phyloP scores from a whole-genome alignment of 2,888 invertebrate genomes.

The Rhamnusium bicolor region DNA sequence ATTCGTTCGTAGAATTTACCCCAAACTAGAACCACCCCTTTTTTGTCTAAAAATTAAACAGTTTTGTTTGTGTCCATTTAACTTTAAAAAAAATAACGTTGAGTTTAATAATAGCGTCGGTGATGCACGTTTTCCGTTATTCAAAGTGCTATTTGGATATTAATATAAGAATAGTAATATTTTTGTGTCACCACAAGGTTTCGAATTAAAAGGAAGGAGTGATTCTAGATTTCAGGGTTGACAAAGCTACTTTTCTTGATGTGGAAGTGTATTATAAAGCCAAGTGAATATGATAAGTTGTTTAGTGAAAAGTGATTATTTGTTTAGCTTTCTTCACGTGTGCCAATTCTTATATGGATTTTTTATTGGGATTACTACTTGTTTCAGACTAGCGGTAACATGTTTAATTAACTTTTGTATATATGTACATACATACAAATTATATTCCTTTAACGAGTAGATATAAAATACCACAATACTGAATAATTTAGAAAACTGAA shows the following conservation, averaged over 20 bases:
- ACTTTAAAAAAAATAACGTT: not conserved
- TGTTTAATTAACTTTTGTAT: conserved; percentile 12
- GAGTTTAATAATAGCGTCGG: too few species aligned
- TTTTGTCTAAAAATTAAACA: not conserved
- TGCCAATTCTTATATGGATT: conserved; percentile 21
- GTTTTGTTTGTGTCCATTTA: not conserved
- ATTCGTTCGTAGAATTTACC: not conserved
- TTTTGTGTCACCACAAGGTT: too few species aligned
- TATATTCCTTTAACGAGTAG: not conserved
- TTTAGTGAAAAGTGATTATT: conserved; percentile 29
- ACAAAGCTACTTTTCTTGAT: not conserved
- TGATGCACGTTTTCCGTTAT: too few species aligned
- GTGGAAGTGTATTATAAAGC: conserved; percentile 27
- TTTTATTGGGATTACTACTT: conserved; percentile 27
- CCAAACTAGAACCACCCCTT: not conserved
- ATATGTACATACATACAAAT: conserved; percentile 17
- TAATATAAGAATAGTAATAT: too few species aligned
- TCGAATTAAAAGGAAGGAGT: not conserved
- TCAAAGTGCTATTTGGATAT: too few species aligned
- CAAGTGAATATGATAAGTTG: conserved; percentile 11
- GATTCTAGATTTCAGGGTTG: not conserved
- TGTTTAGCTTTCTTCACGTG: conserved; percentile 25
- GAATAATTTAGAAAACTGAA: too few species aligned
- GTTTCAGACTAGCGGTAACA: conserved; percentile 22
- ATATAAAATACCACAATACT: not conserved